phyloP scores from a whole-genome alignment of 1,140 invertebrate species.

The Micrasema minimum region DNA sequence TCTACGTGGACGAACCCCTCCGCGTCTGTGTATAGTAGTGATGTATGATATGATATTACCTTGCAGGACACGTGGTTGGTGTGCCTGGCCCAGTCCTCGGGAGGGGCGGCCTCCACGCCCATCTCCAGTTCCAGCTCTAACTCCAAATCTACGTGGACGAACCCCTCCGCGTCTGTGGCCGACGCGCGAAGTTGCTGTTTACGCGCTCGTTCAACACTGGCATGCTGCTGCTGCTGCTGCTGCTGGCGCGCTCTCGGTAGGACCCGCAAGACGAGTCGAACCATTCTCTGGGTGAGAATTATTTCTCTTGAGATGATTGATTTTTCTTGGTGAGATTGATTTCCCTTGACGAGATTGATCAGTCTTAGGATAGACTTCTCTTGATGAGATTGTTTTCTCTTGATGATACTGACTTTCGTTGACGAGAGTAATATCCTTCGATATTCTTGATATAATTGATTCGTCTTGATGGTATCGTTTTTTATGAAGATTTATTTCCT shows the following conservation, averaged over 20 bases:
- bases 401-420: too few species aligned
- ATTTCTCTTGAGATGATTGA: not conserved
- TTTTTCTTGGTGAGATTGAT: too few species aligned
- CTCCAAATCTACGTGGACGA: conserved; percentile 44
- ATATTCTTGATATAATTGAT: too few species aligned
- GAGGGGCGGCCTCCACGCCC: conserved; percentile 23
- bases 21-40: too few species aligned
- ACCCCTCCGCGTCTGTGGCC: conserved; percentile 48
- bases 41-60: too few species aligned
- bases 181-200: conserved; percentile 33
- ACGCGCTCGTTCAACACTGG: conserved; percentile 46
- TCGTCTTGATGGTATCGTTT: not conserved
- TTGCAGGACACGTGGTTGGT: conserved; percentile 12
- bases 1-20: conserved; percentile 47
- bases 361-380: too few species aligned
- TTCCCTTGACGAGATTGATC: too few species aligned
- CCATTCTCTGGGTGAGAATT: not conserved
- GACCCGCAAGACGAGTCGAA: not conserved
- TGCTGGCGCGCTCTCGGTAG: conserved; percentile 5
- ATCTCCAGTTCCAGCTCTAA: conserved; percentile 40
- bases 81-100: conserved; percentile 19
- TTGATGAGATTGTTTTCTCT: too few species aligned
- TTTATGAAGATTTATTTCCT: not conserved
- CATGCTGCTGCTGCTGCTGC: conserved; percentile 19
- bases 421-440: too few species aligned